Evolutionary conservation across 2,113 vertebrate genomes (phyloP), one percentile per base, ranked within the genome.

Genomic region (Boleophthalmus pectinirostris): DNA sequence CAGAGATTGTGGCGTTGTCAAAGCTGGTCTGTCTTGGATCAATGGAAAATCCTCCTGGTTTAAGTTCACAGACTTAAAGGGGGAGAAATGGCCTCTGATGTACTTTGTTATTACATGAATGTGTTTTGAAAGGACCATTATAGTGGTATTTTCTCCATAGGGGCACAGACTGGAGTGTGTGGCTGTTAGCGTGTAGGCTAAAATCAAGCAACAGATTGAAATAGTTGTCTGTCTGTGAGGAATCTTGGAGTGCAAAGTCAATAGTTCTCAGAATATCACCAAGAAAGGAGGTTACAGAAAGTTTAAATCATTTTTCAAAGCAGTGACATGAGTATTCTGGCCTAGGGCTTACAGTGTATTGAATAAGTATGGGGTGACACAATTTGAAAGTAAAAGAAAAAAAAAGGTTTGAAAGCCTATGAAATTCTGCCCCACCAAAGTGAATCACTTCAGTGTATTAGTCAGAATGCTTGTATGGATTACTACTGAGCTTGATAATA

Each of bases 1-100:
- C 51, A 64, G 45, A 29, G 66, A 70, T 63, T 80, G 23, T 68
- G 67, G 57, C 75, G 61, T 79, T 51, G 33, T 79, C n/a, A 53
- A 75, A 75, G 43, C 58, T 54, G 73, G 79, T 70, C n/a, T 49
- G 16, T 18, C 1, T 13, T 29, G 15, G 53, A 63, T 72, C 33
- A 43, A 43, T 3, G 2, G 29, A 13, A 64, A 64, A 61, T 61
- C 24, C 61, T 21, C 20, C 29, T 21, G 35, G 33, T 43, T 38
- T 47, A 6, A 63, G 15, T 77, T 69, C 3, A 24, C 16, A 53
- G 24, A 47, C 10, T 69, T 33, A 18, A 13, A 29, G 33, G 24
- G 25, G 9, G 11, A 53, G 24, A 47, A 24, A 70, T 70, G 25
- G 75, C 7, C 21, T 63, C 57, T 7, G 24, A 64, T 43, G 18